Conservation (phyloP, 2,797 vertebrate genomes). For the Lagocephalus sceleratus region DNA sequence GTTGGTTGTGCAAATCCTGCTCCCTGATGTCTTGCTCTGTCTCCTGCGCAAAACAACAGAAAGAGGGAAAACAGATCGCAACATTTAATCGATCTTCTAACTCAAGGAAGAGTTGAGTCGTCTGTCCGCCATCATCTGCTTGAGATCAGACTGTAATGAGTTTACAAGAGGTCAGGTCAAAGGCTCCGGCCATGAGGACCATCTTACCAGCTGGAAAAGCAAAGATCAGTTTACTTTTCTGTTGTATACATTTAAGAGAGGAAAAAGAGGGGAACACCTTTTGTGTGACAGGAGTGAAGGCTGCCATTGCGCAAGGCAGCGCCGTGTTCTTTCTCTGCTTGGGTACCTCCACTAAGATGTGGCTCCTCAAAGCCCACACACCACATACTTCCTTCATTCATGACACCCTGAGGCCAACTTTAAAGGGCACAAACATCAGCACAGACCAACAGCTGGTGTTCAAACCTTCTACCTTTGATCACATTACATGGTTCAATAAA, state of each 20-base stretch:
- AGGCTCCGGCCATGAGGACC: slow-evolving; percentile 25
- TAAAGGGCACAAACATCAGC: slow-evolving; percentile 18
- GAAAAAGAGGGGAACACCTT: slow-evolving; percentile 2
- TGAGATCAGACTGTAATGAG: slow-evolving; percentile 27
- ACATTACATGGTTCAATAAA: slow-evolving; percentile 7
- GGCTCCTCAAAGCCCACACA: slow-evolving; percentile 18
- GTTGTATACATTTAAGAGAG: slow-evolving; percentile 11
- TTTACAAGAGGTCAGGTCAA: slow-evolving; percentile 43
- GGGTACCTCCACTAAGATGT: slow-evolving; percentile 62
- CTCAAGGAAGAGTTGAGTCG: slow-evolving; percentile 15
- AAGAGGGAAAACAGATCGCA: slow-evolving; percentile 12
- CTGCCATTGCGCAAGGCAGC: slow-evolving; percentile 1
- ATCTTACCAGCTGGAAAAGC: slow-evolving; percentile 51
- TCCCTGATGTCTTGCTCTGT: slow-evolving; percentile 64
- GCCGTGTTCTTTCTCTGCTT: slow-evolving; percentile 47
- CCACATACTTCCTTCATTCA: slow-evolving; percentile 27
- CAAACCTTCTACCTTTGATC: slow-evolving; percentile 11
- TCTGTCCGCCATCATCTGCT: slow-evolving; percentile 11
- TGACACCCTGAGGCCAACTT: slow-evolving; percentile 13
- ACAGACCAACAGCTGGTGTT: slow-evolving; percentile 6
- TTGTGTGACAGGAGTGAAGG: slow-evolving; percentile 8
- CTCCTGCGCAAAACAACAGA: slow-evolving; percentile 56
- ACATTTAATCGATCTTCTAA: slow-evolving; percentile 7
- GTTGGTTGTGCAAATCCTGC: slow-evolving; percentile 60
- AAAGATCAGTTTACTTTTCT: slow-evolving; percentile 31